Conservation (phyloP, 2,888 invertebrate species). For the Bursaphelenchus okinawaensis region DNA sequence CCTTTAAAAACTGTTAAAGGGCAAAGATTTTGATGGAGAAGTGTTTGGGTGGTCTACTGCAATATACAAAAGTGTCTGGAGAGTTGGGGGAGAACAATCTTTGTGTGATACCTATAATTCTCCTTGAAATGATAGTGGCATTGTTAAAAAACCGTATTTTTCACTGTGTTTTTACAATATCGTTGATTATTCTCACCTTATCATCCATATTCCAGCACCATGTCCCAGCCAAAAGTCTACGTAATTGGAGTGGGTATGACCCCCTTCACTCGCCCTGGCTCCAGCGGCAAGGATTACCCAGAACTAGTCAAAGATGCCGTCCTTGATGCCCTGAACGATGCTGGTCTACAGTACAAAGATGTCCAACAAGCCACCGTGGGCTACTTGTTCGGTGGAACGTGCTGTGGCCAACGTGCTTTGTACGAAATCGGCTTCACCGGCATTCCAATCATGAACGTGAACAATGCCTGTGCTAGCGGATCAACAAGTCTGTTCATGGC, state of each 20-base stretch:
- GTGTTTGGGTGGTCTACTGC: no score
- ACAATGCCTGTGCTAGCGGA: slow-evolving; percentile 92
- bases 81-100: no score
- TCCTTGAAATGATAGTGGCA: no score
- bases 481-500: slow-evolving; percentile 83
- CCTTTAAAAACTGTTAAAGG: no score
- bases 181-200: no score
- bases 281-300: slow-evolving; percentile 76
- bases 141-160: no score
- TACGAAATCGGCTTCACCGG: slow-evolving; percentile 30
- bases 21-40: no score
- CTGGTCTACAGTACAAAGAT: slow-evolving; percentile 60
- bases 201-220: no score
- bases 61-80: no score
- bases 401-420: slow-evolving; percentile 79
- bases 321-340: slow-evolving; percentile 67
- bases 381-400: slow-evolving; percentile 57
- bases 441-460: slow-evolving; percentile 39
- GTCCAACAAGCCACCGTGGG: slow-evolving; percentile 72
- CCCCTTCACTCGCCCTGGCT: slow-evolving; percentile 81
- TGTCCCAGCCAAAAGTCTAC: slow-evolving; percentile 51
- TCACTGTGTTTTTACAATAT: no score
- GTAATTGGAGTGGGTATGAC: slow-evolving; percentile 57
- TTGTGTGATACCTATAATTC: no score
- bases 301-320: slow-evolving; percentile 90